A percentile compares a stretch with the other conserved stretches of the same genome.
Evolutionary conservation across 2,888 invertebrate genomes (phyloP).

Genomic region (Ctena decussata): DNA sequence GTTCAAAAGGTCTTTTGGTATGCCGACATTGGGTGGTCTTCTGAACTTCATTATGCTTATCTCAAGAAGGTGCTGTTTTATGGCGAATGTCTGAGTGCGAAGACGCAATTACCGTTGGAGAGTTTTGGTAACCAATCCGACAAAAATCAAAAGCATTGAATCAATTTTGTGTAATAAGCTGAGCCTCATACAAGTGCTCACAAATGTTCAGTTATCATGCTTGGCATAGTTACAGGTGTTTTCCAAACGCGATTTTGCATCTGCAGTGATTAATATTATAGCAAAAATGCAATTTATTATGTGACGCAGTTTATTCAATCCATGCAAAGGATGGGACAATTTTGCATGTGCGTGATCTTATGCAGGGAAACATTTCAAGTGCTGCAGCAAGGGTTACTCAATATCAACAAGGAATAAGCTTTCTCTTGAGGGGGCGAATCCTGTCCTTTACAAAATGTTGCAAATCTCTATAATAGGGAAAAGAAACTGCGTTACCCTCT

Average conservation of each 20-base stretch:
- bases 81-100: not conserved
- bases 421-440: no score
- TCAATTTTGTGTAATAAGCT: not conserved
- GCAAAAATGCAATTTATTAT: no score
- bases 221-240: not conserved
- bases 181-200: not conserved
- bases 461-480: no score
- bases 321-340: no score
- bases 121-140: not conserved
- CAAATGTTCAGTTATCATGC: not conserved
- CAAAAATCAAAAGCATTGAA: not conserved
- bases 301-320: no score
- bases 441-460: no score
- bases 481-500: no score
- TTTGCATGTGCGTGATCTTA: no score
- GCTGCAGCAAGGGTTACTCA: no score
- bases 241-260: not conserved
- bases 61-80: constrained; percentile 9
- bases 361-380: no score
- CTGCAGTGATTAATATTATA: no score
- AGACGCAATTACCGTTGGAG: not conserved
- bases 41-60: not conserved
- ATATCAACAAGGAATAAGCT: no score
- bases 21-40: not conserved
- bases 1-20: not conserved